These are phyloP conservation scores for Cabera pusaria DNA, from an alignment of 2,888 invertebrate species.

Conservation along the genomic window DNA sequence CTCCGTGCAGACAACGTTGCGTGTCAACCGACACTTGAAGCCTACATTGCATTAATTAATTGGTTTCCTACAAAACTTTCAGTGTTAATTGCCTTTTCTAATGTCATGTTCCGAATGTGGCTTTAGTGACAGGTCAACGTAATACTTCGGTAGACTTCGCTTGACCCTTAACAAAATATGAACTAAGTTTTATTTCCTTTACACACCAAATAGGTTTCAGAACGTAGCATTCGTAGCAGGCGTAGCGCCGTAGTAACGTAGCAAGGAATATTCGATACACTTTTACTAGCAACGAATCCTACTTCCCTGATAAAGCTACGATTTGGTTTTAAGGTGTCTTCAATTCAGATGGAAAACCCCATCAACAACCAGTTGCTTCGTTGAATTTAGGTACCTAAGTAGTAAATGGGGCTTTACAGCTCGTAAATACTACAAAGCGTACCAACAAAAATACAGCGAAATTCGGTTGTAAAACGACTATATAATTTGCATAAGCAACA, in stretches of 20 bases:
- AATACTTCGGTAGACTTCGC: slow-evolving; percentile 1
- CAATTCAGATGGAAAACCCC: slow-evolving; percentile 5
- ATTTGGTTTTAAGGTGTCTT: slow-evolving; percentile 2
- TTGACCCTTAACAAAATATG: no score
- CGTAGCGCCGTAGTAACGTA: no score
- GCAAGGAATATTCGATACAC: no score
- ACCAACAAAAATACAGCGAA: slow-evolving; percentile 18
- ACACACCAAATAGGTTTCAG: no score
- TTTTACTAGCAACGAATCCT: not conserved
- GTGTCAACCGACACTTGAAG: slow-evolving; percentile 58
- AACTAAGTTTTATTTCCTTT: no score
- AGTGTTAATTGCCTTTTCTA: slow-evolving; percentile 63
- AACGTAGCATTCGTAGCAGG: no score
- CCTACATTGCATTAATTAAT: slow-evolving; percentile 62
- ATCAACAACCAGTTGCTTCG: slow-evolving; percentile 25
- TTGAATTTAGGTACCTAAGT: slow-evolving; percentile 16
- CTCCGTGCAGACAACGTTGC: slow-evolving; percentile 41
- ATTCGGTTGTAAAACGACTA: slow-evolving; percentile 20
- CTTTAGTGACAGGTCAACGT: slow-evolving; percentile 10
- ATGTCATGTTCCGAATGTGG: slow-evolving; percentile 42
- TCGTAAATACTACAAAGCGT: slow-evolving; percentile 24
- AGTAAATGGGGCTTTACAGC: slow-evolving; percentile 21
- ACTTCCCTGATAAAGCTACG: not conserved
- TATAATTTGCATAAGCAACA: slow-evolving; percentile 15
- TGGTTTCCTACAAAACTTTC: slow-evolving; percentile 58